Evolutionary conservation across 2,888 invertebrate genomes (phyloP), one percentile per base, ranked within the genome.

Genomic region (Zhuqinia jingwanae): DNA sequence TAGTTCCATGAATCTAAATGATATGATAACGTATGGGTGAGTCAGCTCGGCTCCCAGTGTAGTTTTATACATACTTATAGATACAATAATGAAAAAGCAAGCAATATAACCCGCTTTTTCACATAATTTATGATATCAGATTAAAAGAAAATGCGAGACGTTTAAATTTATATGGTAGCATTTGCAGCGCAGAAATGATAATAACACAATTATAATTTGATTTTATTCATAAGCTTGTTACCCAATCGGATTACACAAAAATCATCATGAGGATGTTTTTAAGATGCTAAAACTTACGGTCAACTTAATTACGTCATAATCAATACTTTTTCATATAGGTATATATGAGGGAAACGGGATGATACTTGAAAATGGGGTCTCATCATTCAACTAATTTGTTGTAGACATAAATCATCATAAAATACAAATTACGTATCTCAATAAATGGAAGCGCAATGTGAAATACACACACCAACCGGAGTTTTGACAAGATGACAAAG

Each of bases 141-240:
- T n/a, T n/a, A n/a, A n/a, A n/a, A n/a, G n/a, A n/a, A n/a, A n/a
- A n/a, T n/a, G n/a, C n/a, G n/a, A n/a, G n/a, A n/a, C n/a, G n/a
- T n/a, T n/a, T n/a, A n/a, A n/a, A n/a, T n/a, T 3, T 17, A 56
- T 13, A 17, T 2, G n/a, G 17, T 63, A 15, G 22, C n/a, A n/a
- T 27, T 1, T 1, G 17, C 20, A 2, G 17, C 13, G 27, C 1
- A 22, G 20, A 75, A 45, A 75, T 25, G 53, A 50, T 8, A 53
- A 50, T 81, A 81, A 68, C 81, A 81, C 81, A 81, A 81, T 30
- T 70, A 81, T 81, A 81, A 17, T 70, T 70, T 70, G 81, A 73
- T 79, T 85, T 85, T 85, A 85, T 85, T 85, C 70, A 85, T 85
- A 85, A 85, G 85, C 85, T 85, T 85, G 80, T 85, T 80, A 85